These are phyloP conservation scores for Campopleginae sp. DNA, from an alignment of 2,888 invertebrate species.

Conservation along the genomic window DNA sequence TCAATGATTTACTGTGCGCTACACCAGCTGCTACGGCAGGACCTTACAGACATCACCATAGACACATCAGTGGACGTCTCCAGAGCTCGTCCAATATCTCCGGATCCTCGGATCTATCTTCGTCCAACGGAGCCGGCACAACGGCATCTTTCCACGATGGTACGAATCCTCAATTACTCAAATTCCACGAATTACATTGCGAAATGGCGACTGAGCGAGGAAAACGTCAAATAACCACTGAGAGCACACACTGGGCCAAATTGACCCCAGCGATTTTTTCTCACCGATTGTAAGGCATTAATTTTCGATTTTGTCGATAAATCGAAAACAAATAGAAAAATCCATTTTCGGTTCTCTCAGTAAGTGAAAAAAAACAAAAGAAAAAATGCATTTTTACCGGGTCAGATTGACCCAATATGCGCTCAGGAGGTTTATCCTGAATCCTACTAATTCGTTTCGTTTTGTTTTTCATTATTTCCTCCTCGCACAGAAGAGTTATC, in stretches of 20 bases:
- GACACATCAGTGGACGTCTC: conserved; percentile 78
- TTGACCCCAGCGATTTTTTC: too few relatives aligned
- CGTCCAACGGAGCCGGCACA: conserved; percentile 64
- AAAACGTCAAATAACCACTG: not conserved
- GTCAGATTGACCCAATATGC: too few relatives aligned
- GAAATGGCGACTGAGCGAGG: not conserved
- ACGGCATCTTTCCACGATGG: conserved; percentile 75
- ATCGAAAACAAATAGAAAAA: too few relatives aligned
- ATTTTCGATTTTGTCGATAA: too few relatives aligned
- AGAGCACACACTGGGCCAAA: not conserved
- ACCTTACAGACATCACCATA: conserved; percentile 82
- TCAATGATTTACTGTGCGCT: conserved; percentile 96
- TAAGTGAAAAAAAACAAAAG: too few relatives aligned
- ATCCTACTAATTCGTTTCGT: not conserved
- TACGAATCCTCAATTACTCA: conserved; percentile 55
- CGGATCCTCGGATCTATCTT: conserved; percentile 61
- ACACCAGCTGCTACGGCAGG: conserved; percentile 87
- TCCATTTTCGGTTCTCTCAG: too few relatives aligned
- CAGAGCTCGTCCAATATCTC: conserved; percentile 72
- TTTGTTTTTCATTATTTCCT: not conserved
- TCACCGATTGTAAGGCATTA: too few relatives aligned
- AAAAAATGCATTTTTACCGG: too few relatives aligned
- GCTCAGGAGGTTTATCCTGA: not conserved
- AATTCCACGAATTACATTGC: not conserved
- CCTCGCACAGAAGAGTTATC: conserved; percentile 85